These are phyloP conservation scores for Danio jaintianensis DNA, from an alignment of 2,797 vertebrate genomes.

Conservation along the genomic window DNA sequence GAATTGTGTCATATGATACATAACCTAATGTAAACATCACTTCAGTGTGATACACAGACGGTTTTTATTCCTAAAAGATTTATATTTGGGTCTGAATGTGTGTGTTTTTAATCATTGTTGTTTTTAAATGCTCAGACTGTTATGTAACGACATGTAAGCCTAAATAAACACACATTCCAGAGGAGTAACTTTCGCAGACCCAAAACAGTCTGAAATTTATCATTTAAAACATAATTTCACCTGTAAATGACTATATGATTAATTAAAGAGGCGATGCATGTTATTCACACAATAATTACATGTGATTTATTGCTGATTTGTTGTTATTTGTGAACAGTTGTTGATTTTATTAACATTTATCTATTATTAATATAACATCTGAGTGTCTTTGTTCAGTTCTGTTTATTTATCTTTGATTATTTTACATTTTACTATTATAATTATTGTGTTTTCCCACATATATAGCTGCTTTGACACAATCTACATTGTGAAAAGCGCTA, in stretches of 20 bases:
- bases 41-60: background rate
- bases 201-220: background rate
- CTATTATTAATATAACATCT: no score
- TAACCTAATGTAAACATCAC: background rate
- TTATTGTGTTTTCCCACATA: no score
- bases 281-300: no score
- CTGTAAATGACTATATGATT: background rate
- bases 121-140: background rate
- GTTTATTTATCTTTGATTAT: background rate
- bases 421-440: background rate
- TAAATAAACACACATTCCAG: background rate
- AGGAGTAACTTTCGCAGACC: background rate
- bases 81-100: background rate
- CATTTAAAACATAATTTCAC: background rate
- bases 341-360: no score
- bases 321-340: background rate
- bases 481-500: no score
- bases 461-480: no score
- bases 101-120: background rate
- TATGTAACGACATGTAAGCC: constrained; percentile 8
- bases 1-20: background rate
- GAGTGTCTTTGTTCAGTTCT: background rate
- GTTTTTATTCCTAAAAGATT: background rate
- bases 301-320: background rate
- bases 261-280: no score